Evolutionary conservation across 2,797 vertebrate genomes (phyloP), one percentile per base, ranked within the genome.

Genomic region (Chrysocyon brachyurus): DNA sequence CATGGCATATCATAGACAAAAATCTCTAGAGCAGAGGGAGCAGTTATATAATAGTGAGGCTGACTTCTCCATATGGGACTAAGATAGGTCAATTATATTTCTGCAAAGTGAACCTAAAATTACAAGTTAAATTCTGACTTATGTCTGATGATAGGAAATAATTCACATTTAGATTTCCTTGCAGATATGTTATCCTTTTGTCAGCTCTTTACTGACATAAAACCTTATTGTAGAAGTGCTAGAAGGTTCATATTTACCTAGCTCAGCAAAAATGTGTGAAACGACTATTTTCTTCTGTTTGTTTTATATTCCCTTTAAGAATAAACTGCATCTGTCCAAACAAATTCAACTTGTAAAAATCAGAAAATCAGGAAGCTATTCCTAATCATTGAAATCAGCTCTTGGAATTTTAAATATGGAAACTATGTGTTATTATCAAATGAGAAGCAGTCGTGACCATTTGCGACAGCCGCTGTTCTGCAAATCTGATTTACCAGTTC

Each of bases 401-500:
- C 46, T 94, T 92, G 88, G 54, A 93, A 87, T 95, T 95, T 90
- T 91, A 64, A 90, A 66, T 95, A 68, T 93, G 77, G 85, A 87
- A 73, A 90, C 52, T 83, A 59, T 68, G 59, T 94, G 63, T 94
- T 86, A 33, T 85, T 96, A 75, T 78, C n/a, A 93, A 24, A 17
- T 6, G 56, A 90, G 92, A 89, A 75, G 17, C 28, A 84, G 94
- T 98, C n/a, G 33, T 81, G 68, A 10, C 91, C 46, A 49, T 93
- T 95, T 97, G 75, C 93, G 87, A 10, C 33, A 57, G 77, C 12
- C 10, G 0, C 59, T 96, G 73, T 95, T 97, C 73, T 40, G 57
- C 79, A 97, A 89, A 96, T 98, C 92, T 57, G n/a, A 98, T 97
- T 98, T 98, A 73, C 57, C n/a, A 83, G 78, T 96, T 95, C 84